Conservation (phyloP, 2,113 vertebrate genomes). For the western clawed frog (Xenopus tropicalis) region UCB_Xtro_10.0 CM004450.2:103216001-103216500, state of each 20-base stretch:
- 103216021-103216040: neutral
- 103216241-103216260: conserved; percentile 38
- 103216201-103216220: conserved; percentile 12
- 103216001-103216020: conserved; percentile 12
- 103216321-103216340: conserved; percentile 29
- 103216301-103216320: conserved; percentile 29
- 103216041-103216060: too few species aligned
- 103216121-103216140: too few species aligned
- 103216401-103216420: conserved; percentile 24
- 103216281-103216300: conserved; percentile 28
- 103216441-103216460: neutral
- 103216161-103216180: too few species aligned
- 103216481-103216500: too few species aligned
- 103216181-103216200: neutral
- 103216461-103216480: too few species aligned
- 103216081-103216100: too few species aligned
- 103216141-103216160: too few species aligned
- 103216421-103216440: neutral
- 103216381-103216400: conserved; percentile 29
- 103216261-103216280: conserved; percentile 37
- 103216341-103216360: neutral
- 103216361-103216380: conserved; percentile 34
- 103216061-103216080: too few species aligned
- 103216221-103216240: conserved; percentile 24
- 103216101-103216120: too few species aligned